Percentiles rank a stretch among this genome's conserved stretches.
Conservation (phyloP, 2,113 vertebrate species). For the Labrus mixtus region DNA sequence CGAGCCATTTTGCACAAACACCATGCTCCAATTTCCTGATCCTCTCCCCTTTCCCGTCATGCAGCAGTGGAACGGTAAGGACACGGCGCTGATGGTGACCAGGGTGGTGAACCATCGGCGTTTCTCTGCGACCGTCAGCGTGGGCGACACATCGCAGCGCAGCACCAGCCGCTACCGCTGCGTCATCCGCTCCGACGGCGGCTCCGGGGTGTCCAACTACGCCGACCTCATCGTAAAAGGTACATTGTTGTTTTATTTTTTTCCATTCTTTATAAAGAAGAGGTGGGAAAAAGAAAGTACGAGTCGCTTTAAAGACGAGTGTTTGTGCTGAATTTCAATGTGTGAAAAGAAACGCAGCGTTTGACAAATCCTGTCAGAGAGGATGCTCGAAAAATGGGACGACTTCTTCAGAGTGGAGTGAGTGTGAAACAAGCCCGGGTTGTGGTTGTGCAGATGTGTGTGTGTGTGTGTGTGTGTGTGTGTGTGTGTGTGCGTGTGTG, state of each 20-base stretch:
- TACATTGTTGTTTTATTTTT: slow-evolving; percentile 65
- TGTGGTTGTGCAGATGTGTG: not conserved
- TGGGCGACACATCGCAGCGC: slow-evolving; percentile 93
- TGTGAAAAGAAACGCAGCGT: not conserved
- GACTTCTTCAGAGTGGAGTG: slow-evolving; percentile 20
- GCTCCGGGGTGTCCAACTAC: slow-evolving; percentile 96
- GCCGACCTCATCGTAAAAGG: slow-evolving; percentile 98
- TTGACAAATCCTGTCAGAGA: slow-evolving; percentile 13
- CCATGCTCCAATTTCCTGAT: too few species aligned
- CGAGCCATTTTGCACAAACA: too few species aligned
- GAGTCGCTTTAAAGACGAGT: not conserved
- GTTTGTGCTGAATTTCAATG: not conserved
- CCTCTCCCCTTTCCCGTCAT: not conserved
- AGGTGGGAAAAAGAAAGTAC: too few species aligned
- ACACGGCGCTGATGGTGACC: slow-evolving; percentile 95
- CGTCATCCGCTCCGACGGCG: slow-evolving; percentile 94
- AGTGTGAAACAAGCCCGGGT: not conserved
- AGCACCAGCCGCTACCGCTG: slow-evolving; percentile 95
- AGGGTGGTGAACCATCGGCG: slow-evolving; percentile 95
- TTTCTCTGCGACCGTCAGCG: slow-evolving; percentile 93
- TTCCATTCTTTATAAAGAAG: too few species aligned
- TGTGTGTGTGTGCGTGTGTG: slow-evolving; percentile 15
- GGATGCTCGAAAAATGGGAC: slow-evolving; percentile 26
- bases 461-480: slow-evolving; percentile 42
- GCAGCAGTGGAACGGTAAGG: slow-evolving; percentile 97